These are phyloP conservation scores for Battus philenor DNA, from an alignment of 1,140 invertebrate species.

Conservation along the genomic window DNA sequence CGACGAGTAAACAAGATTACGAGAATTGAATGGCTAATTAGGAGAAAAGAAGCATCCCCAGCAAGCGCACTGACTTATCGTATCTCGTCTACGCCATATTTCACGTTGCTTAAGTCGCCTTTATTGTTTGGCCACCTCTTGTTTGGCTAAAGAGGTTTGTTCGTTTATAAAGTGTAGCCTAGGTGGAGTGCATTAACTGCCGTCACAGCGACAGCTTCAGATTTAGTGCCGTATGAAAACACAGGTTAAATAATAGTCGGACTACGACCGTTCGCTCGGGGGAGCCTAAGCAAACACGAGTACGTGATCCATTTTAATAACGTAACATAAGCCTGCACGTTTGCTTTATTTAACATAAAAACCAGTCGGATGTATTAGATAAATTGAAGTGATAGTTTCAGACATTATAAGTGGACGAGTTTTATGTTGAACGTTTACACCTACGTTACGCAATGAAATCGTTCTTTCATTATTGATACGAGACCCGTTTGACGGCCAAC, in stretches of 20 bases:
- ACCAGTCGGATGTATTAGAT: too few species aligned
- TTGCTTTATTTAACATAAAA: slow-evolving; percentile 28
- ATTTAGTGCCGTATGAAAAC: slow-evolving; percentile 48
- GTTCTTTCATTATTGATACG: slow-evolving; percentile 35
- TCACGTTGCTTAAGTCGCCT: slow-evolving; percentile 68
- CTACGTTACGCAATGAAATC: slow-evolving; percentile 45
- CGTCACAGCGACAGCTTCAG: slow-evolving; percentile 38
- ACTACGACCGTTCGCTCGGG: slow-evolving; percentile 9
- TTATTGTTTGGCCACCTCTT: slow-evolving; percentile 67
- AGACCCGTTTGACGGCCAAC: slow-evolving; percentile 27
- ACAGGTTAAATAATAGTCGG: slow-evolving; percentile 37
- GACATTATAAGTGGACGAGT: slow-evolving; percentile 27
- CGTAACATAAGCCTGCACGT: slow-evolving; percentile 21
- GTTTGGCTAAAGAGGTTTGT: slow-evolving; percentile 69
- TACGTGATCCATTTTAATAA: slow-evolving; percentile 13
- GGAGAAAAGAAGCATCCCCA: slow-evolving; percentile 64
- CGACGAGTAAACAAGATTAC: slow-evolving; percentile 73
- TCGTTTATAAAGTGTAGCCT: slow-evolving; percentile 64
- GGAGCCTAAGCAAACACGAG: slow-evolving; percentile 2
- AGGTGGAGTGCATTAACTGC: slow-evolving; percentile 61
- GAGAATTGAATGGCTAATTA: slow-evolving; percentile 74
- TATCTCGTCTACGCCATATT: slow-evolving; percentile 66
- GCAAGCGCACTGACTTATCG: slow-evolving; percentile 58
- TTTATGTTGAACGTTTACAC: slow-evolving; percentile 46
- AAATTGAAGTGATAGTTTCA: slow-evolving; percentile 21